Evolutionary conservation across 2,888 invertebrate genomes (phyloP), one percentile per base, ranked within the genome.

Genomic region (Herminia tarsipennalis): DNA sequence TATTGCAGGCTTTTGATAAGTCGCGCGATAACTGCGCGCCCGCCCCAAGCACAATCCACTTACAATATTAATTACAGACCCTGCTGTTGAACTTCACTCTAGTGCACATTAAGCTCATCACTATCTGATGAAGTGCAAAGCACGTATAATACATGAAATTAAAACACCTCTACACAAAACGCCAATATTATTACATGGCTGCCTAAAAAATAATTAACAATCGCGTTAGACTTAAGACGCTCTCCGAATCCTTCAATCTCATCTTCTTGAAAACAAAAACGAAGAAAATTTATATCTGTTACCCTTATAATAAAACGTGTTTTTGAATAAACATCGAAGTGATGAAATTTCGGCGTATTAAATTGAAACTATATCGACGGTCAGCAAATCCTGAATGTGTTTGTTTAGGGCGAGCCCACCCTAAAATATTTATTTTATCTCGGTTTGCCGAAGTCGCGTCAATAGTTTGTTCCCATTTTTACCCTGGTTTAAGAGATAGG

Each of bases 391-490:
- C 83, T 78, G 81, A 76, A 78, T 78, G 72, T 91, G 91, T 91
- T 90, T 90, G 87, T 89, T 90, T 90, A 91, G 91, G 90, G 83
- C 85, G 83, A 81, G 86, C 80, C 90, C 89, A 88, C 91, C 91
- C 91, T 88, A 88, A 89, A 89, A 91, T 91, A 91, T 91, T 91
- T 90, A 89, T 90, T 89, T 86, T 90, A 90, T 88, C 88, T 88
- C 70, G 89, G 91, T 90, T 89, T 88, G 88, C 89, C 88, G 89
- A 84, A 86, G 86, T 86, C 87, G 77, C 89, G 88, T 88, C 90
- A 86, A 88, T 85, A 89, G 87, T 85, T 83, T 86, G 86, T 88
- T 86, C 78, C 74, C 81, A 86, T 87, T 88, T 86, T 88, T 85
- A 83, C 82, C 78, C 75, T 56, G 74, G 73, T 75, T 79, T 81